Evolutionary conservation across 1,140 invertebrate species (phyloP).

Genomic region (Lucilia sericata): DNA sequence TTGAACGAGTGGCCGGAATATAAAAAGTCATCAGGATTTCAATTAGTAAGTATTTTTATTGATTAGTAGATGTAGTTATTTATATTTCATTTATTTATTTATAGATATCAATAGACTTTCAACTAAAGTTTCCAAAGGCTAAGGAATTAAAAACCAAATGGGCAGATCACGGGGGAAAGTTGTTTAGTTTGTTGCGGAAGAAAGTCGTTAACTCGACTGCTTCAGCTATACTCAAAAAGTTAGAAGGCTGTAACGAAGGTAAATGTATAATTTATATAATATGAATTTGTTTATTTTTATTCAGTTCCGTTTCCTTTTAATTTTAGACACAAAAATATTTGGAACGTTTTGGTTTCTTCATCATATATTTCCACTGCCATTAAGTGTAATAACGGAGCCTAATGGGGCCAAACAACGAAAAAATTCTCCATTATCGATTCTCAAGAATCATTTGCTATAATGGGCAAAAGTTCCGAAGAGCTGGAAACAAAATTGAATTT

Average conservation of each 20-base stretch:
- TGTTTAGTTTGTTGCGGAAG: background rate
- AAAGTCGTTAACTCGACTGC: background rate
- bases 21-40: background rate
- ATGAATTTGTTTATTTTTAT: background rate
- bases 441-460: constrained; percentile 10
- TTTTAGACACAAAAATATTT: constrained; percentile 16
- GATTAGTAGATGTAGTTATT: constrained; percentile 5
- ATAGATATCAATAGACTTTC: background rate
- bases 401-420: constrained; percentile 5
- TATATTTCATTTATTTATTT: constrained; percentile 7
- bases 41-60: constrained; percentile 17
- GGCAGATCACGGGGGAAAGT: background rate
- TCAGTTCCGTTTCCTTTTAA: constrained; percentile 1
- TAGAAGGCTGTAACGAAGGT: background rate
- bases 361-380: constrained; percentile 1
- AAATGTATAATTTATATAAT: constrained; percentile 8
- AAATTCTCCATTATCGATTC: background rate
- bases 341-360: constrained; percentile 5
- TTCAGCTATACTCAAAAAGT: constrained; percentile 1
- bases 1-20: constrained; percentile 10
- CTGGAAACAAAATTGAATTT: constrained; percentile 8
- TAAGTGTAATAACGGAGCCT: constrained; percentile 7
- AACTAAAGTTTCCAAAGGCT: background rate
- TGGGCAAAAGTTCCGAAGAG: background rate
- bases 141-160: constrained; percentile 4